A percentile compares a stretch with the other conserved stretches of the same genome.
phyloP scores from a whole-genome alignment of 2,797 vertebrate genomes.

The Neomorphus geoffroyi region DNA sequence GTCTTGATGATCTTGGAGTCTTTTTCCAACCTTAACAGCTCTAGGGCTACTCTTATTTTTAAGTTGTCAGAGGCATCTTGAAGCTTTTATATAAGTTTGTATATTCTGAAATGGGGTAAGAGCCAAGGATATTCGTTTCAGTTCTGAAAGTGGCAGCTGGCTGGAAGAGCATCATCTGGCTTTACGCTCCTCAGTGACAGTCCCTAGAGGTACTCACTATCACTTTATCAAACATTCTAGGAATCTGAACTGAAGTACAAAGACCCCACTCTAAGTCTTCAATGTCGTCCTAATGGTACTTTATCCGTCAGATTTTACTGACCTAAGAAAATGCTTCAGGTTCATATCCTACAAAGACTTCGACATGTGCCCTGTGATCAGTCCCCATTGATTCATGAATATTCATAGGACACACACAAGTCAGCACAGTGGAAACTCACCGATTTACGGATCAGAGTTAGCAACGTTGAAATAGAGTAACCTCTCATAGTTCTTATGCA shows the following conservation, averaged over 20 bases:
- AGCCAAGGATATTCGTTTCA: not conserved
- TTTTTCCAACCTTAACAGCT: no score
- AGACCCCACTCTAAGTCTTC: not conserved
- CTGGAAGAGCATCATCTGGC: not conserved
- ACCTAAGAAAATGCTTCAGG: not conserved
- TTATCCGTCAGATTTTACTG: not conserved
- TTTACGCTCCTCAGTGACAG: not conserved
- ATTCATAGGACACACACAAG: not conserved
- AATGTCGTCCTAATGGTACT: not conserved
- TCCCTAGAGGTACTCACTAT: not conserved
- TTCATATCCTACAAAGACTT: not conserved
- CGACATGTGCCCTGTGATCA: not conserved
- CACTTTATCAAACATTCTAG: not conserved
- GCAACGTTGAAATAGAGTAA: not conserved
- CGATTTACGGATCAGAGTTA: not conserved
- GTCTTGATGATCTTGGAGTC: no score
- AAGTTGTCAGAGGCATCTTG: not conserved
- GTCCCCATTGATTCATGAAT: not conserved
- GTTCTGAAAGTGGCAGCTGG: not conserved
- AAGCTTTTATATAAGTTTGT: not conserved
- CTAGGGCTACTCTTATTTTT: not conserved
- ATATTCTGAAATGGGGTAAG: not conserved
- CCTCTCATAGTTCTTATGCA: not conserved
- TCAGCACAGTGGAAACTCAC: not conserved
- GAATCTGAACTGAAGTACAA: not conserved